Evolutionary conservation across 2,113 vertebrate genomes (phyloP).

Genomic region (Neodon shergylaensis): DNA sequence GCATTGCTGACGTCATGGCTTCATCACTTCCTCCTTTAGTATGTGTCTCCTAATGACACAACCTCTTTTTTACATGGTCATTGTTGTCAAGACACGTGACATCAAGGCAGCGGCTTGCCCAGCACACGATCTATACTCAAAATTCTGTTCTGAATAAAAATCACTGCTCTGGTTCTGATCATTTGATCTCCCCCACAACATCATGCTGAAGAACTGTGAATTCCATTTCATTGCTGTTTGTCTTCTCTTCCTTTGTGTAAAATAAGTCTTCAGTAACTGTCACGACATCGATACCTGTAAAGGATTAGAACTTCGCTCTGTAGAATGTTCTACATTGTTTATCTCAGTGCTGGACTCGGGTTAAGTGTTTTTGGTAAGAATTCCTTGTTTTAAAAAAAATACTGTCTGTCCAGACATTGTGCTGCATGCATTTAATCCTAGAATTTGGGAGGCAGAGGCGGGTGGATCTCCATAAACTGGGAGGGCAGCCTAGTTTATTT

Average conservation of each 20-base stretch:
- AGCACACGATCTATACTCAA: background rate
- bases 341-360: background rate
- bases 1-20: background rate
- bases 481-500: background rate
- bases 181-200: background rate
- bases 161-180: background rate
- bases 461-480: background rate
- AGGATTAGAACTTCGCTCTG: background rate
- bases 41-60: background rate
- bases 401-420: background rate
- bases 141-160: background rate
- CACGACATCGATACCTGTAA: background rate
- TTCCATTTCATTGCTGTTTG: background rate
- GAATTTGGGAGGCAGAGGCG: background rate
- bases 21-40: background rate
- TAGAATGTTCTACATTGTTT: background rate
- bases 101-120: background rate
- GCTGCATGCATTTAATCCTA: background rate
- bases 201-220: background rate
- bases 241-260: slow-evolving; percentile 10
- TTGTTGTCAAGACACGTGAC: background rate
- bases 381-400: background rate
- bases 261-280: background rate
- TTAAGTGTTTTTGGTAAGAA: slow-evolving; percentile 43
- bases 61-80: background rate